These are phyloP conservation scores for Silurus aristotelis DNA, from an alignment of 2,797 vertebrate species.

Conservation along the genomic window DNA sequence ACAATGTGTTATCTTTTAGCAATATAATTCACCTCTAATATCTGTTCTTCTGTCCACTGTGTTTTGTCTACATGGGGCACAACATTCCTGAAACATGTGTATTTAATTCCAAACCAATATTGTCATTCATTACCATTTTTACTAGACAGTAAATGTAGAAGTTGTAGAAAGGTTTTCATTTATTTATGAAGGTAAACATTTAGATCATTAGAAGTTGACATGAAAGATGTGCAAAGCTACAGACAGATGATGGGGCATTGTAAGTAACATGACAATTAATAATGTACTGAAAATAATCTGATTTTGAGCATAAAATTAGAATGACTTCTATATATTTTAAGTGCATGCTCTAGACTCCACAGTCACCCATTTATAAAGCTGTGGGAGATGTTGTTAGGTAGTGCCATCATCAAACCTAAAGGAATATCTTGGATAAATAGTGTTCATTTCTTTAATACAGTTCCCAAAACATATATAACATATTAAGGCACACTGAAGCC, in stretches of 20 bases:
- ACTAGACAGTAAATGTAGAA: not conserved
- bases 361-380: not conserved
- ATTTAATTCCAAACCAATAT: not conserved
- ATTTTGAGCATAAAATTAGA: not conserved
- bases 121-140: not conserved
- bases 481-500: not conserved
- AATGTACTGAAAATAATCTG: not conserved
- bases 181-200: not conserved
- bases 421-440: not conserved
- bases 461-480: not conserved
- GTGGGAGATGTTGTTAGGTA: not conserved
- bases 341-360: not conserved
- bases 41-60: not conserved
- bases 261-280: not conserved
- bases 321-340: not conserved
- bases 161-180: not conserved
- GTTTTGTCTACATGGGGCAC: not conserved
- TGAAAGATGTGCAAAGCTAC: not conserved
- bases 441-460: not conserved
- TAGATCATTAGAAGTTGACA: not conserved
- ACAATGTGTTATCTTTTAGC: not conserved
- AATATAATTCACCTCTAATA: not conserved
- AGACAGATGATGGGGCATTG: not conserved
- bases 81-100: not conserved
- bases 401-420: not conserved